Evolutionary conservation across 2,888 invertebrate genomes (phyloP), one percentile per base, ranked within the genome.

Genomic region (Drosophila limbata): DNA sequence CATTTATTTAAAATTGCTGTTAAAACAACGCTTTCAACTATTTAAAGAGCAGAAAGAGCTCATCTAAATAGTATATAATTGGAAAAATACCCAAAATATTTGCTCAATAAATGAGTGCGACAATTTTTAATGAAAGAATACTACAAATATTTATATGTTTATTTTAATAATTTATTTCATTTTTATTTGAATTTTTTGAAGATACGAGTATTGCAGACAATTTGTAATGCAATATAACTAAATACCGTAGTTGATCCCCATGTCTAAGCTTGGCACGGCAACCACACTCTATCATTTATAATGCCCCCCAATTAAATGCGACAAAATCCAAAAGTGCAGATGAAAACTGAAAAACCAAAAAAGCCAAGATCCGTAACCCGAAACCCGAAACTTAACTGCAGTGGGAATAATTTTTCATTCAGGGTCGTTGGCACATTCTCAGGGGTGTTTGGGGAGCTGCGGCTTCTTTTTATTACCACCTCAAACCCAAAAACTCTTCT

Each of bases 391-490:
- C 76, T 56, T 56, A 70, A 50, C 75, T 50, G 60, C 51, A 77
- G 67, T 64, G 67, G 61, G 57, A 52, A 77, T 64, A 59, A 81
- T 84, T 81, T 79, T 79, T 84, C 69, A 77, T 73, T 77, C 73
- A 70, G 81, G 69, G 69, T 77, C 81, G 69, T 67, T 81, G 80
- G 71, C 79, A 44, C 65, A 59, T 42, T 42, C 50, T n/a, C 31
- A 10, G 44, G 44, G 47, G 45, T 37, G 37, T 15, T 37, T 37
- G 25, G 35, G 33, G 50, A 48, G 61, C 42, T 66, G 74, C 55
- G 69, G 70, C 70, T 64, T 67, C 59, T 47, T 79, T 69, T 68
- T 78, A 65, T 66, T 78, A 66, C 17, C 51, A 19, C 57, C 52
- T 45, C 35, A 53, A 53, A 25, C 45, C 45, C 8, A 13, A 11